Evolutionary conservation across 2,888 invertebrate species (phyloP).

Genomic region (Heliconius cydno): DNA sequence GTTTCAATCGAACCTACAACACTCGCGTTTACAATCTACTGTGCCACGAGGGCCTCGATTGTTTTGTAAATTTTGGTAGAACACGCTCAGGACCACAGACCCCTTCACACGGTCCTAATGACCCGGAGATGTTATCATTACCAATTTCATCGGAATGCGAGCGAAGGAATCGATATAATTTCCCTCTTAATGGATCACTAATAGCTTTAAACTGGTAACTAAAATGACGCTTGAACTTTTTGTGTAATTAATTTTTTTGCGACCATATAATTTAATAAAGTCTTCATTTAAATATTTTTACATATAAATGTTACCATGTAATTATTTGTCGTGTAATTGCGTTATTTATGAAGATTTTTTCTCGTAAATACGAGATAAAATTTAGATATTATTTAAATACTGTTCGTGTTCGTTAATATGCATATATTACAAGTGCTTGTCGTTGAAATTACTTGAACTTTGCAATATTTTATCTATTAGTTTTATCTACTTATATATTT

Average conservation of each 20-base stretch:
- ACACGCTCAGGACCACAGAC: constrained; percentile 9
- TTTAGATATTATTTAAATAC: constrained; percentile 17
- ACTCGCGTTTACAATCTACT: background rate
- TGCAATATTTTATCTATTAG: background rate
- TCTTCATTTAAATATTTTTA: constrained; percentile 24
- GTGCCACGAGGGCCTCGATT: background rate
- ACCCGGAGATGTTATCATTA: constrained; percentile 75
- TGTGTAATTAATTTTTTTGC: constrained; percentile 23
- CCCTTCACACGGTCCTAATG: constrained; percentile 59
- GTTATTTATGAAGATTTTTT: constrained; percentile 27
- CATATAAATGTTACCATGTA: constrained; percentile 20
- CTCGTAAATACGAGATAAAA: constrained; percentile 19
- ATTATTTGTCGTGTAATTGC: constrained; percentile 26
- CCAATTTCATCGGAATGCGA: constrained; percentile 80
- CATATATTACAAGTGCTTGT: background rate
- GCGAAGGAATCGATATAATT: constrained; percentile 68
- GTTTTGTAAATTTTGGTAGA: constrained; percentile 1
- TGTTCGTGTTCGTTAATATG: constrained; percentile 15
- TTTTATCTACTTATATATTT: background rate
- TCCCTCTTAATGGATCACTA: constrained; percentile 69
- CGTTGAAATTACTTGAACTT: constrained; percentile 11
- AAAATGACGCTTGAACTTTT: constrained; percentile 53
- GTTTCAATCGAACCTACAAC: background rate
- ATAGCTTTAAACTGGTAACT: constrained; percentile 63
- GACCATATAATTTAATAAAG: constrained; percentile 17